Evolutionary conservation across 2,888 invertebrate genomes (phyloP), one percentile per base, ranked within the genome.

Genomic region (Sinodicranocentrus sp.): DNA sequence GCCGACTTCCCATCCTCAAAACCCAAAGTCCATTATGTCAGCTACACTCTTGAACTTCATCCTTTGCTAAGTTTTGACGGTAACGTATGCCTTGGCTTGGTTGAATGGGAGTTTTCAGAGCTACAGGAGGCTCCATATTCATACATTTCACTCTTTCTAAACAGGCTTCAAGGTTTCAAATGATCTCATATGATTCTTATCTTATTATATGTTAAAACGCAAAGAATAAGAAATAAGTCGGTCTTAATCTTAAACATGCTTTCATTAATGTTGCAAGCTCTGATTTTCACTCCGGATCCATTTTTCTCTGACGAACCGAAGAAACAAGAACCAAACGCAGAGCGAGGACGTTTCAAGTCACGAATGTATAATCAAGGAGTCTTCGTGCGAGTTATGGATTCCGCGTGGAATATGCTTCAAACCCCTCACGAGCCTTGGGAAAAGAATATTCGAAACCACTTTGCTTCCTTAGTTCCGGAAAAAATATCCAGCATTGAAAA

Each of bases 221-320:
- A n/a, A n/a, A n/a, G n/a, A n/a, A n/a, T n/a, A n/a, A n/a, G n/a
- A n/a, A n/a, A n/a, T n/a, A n/a, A n/a, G n/a, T n/a, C n/a, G n/a
- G n/a, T n/a, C n/a, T n/a, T n/a, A n/a, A n/a, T n/a, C n/a, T n/a
- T n/a, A n/a, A n/a, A n/a, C n/a, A n/a, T n/a, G n/a, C n/a, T n/a
- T n/a, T n/a, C n/a, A n/a, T n/a, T n/a, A n/a, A n/a, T n/a, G n/a
- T n/a, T n/a, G n/a, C n/a, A n/a, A n/a, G n/a, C n/a, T n/a, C n/a
- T n/a, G n/a, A n/a, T 98, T 88, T 93, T 98, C 85, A 97, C 97
- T 70, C 93, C 95, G 54, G 98, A 98, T 91, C 98, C 98, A 0
- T 98, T 98, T 91, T 98, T 96, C 92, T 98, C 98, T 91, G 98
- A 98, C 91, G 97, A 98, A n/a, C 97, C 98, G 17, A 98, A 97